Evolutionary conservation across 2,797 vertebrate genomes (phyloP), one percentile per base, ranked within the genome.

Genomic region (Rhabdomys pumilio): DNA sequence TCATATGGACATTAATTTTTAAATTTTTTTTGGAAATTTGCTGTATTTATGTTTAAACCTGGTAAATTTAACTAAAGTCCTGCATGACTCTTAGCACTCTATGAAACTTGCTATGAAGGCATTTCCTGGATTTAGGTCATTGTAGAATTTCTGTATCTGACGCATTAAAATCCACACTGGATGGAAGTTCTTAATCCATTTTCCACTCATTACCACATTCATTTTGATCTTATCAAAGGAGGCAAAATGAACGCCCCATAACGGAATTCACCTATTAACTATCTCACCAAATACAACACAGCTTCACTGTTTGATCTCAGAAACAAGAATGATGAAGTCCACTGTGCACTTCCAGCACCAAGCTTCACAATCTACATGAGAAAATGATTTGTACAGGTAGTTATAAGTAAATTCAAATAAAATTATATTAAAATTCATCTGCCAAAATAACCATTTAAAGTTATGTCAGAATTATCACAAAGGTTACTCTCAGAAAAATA

Each of bases 341-440:
- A 31, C 3, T 65, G 44, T 73, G 34, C 29, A 76, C 80, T 88
- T 93, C 22, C 3, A 93, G 19, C 3, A 85, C 14, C 79, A 79
- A 9, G 65, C 1, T n/a, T 89, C 31, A 61, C 24, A 53, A 22
- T 59, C n/a, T 3, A 59, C 20, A 29, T 59, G 53, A 53, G 85
- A n/a, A 85, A 96, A 81, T 61, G 15, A 85, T 95, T 89, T 73
- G 11, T 14, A 93, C 26, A 65, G 79, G 1, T 5, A 87, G 12
- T 0, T 47, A 29, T 76, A 87, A 90, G 55, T 69, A 63, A 69
- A 20, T 47, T 57, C 22, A 57, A 57, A 6, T 59, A 20, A 69
- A 90, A 95, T 50, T 90, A 91, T 29, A 55, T 76, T 57, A 91
- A 91, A 95, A 91, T 53, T 55, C 14, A 91, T 76, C 34, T 76